Evolutionary conservation across 23 tunicate species (phyloP), one percentile per base, ranked within the genome.

Genomic region (Trididemnum clinides): DNA sequence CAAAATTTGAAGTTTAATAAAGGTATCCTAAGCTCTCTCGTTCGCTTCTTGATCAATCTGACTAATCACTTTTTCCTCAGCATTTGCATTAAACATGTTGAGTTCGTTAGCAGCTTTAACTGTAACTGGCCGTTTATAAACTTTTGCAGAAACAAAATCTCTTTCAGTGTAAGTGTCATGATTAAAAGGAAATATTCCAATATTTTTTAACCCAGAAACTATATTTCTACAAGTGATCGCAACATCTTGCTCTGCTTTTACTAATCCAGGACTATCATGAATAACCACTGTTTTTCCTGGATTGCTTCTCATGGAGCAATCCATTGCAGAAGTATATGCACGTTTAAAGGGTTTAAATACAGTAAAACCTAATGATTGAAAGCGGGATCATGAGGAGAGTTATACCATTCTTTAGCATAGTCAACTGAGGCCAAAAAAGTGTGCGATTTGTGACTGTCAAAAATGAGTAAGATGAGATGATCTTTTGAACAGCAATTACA

Each of bases 241-340:
- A 4, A 69, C 37, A 2, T 33, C 44, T 33, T 27, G 69, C 2
- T 77, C 84, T 51, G 64, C 34, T 51, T 57, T 80, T 2, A 80
- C 84, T 51, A 80, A 25, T n/a, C 33, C 84, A 49, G 77, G 84
- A 29, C 25, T 57, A 5, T 59, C 49, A 35, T 80, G 64, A 58
- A 50, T 76, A 58, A 30, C 39, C 70, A 76, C 82, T 5, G 70
- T 76, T 76, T 49, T 49, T 7, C 82, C 82, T 23, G 70, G 82
- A 39, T 69, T 80, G 49, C 66, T 76, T 57, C 33, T 10, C 84
- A 80, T 30, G 34, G 76, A 80, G 58, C 84, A 76, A 58, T 51
- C 74, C 84, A 80, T 57, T 33, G 84, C 84, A 21, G 84, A 22
- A 57, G 33, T 80, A 51, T 80, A 80, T 51, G 64, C 44, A n/a